A percentile compares a stretch with the other conserved stretches of the same genome.
Evolutionary conservation across 1,140 invertebrate genomes (phyloP).

Genomic region (Aphelenchoides besseyi): DNA sequence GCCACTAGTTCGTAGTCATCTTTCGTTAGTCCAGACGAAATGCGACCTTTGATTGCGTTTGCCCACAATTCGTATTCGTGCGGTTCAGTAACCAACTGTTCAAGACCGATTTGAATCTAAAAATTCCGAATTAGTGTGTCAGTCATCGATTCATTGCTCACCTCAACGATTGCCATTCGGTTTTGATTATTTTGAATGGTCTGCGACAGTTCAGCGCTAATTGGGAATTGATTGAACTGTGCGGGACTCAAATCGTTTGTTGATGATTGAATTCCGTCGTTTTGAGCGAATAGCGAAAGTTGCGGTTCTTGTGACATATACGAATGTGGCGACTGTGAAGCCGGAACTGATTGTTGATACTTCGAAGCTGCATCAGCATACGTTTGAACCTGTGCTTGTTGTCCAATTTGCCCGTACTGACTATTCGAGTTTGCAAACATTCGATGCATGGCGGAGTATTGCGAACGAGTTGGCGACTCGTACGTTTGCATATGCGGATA

Average conservation of each 20-base stretch:
- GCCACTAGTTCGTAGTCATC: slow-evolving; percentile 16
- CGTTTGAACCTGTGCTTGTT: neutral
- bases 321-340: neutral
- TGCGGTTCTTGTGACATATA: neutral
- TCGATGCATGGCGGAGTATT: neutral
- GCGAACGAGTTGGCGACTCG: neutral
- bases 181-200: slow-evolving; percentile 7
- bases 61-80: slow-evolving; percentile 24
- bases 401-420: neutral
- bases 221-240: slow-evolving; percentile 1
- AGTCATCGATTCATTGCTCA: neutral
- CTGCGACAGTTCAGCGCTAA: neutral
- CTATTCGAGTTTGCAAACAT: neutral
- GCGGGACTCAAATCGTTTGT: neutral
- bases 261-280: neutral
- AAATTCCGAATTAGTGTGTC: neutral
- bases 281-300: neutral
- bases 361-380: neutral
- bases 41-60: neutral
- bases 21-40: neutral
- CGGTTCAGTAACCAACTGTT: slow-evolving; percentile 24
- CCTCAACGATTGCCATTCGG: slow-evolving; percentile 17
- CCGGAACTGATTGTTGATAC: neutral
- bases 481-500: neutral
- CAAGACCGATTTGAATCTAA: slow-evolving; percentile 30